Conservation (phyloP, 2,888 invertebrate genomes). For the Meiosimyza decipiens region DNA sequence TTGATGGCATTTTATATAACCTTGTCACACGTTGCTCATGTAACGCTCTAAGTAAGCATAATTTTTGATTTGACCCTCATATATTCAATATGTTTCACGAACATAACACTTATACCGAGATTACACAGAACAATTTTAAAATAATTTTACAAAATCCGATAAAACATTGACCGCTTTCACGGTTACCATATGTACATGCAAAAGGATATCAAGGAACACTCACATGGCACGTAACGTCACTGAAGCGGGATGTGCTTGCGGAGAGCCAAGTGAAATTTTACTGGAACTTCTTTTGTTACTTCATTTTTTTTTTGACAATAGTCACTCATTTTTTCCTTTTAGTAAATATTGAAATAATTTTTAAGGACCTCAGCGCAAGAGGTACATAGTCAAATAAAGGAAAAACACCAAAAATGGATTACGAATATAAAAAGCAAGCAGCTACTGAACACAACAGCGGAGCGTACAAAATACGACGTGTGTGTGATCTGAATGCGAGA, state of each 20-base stretch:
- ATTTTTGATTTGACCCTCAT: slow-evolving; percentile 2
- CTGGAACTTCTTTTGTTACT: background rate
- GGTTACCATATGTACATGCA: background rate
- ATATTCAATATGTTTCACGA: slow-evolving; percentile 2
- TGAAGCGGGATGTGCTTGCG: background rate
- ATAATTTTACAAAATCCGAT: slow-evolving; percentile 16
- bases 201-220: background rate
- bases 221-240: slow-evolving; percentile 12
- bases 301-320: slow-evolving; percentile 3
- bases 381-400: background rate
- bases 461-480: slow-evolving; percentile 42
- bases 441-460: slow-evolving; percentile 43
- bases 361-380: background rate
- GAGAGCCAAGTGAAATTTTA: slow-evolving; percentile 3
- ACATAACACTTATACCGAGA: no score
- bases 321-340: slow-evolving; percentile 8
- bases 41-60: background rate
- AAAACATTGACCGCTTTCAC: slow-evolving; percentile 13
- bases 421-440: background rate
- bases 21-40: slow-evolving; percentile 7
- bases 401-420: slow-evolving; percentile 4
- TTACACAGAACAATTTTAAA: background rate
- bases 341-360: slow-evolving; percentile 21
- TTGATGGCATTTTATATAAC: background rate
- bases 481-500: slow-evolving; percentile 64